Conservation (phyloP, 2,797 vertebrate species). For the Hoplostethus mediterraneus region DNA sequence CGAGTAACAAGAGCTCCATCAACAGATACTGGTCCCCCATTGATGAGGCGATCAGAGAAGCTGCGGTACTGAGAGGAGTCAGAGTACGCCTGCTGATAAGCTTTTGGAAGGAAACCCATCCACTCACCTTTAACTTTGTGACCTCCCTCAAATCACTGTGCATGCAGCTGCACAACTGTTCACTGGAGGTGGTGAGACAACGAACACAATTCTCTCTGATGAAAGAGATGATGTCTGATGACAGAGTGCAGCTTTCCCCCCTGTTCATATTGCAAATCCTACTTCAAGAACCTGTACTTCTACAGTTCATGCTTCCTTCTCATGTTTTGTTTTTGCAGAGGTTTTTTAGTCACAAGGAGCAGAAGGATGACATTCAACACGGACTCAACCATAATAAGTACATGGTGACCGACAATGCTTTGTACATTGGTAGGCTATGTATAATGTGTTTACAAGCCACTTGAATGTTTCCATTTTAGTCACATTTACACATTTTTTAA, state of each 20-base stretch:
- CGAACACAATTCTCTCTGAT: background rate
- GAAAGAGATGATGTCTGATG: too few relatives aligned
- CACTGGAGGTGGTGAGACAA: slow-evolving; percentile 91
- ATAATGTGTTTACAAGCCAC: background rate
- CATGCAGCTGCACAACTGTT: slow-evolving; percentile 89
- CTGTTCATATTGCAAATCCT: background rate
- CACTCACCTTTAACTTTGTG: slow-evolving; percentile 94
- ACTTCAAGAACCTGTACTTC: background rate
- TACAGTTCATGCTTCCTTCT: background rate
- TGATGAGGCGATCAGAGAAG: slow-evolving; percentile 92
- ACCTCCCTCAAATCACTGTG: slow-evolving; percentile 93
- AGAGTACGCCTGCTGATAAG: slow-evolving; percentile 92
- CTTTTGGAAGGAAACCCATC: slow-evolving; percentile 92
- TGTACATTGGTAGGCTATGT: slow-evolving; percentile 89
- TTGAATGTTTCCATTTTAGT: background rate
- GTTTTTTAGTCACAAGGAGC: slow-evolving; percentile 90
- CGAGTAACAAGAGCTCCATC: background rate
- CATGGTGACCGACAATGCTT: slow-evolving; percentile 92
- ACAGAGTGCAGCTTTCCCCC: too few relatives aligned
- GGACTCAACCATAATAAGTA: slow-evolving; percentile 95
- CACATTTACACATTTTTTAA: background rate
- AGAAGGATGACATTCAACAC: slow-evolving; percentile 82
- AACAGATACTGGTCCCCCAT: slow-evolving; percentile 92
- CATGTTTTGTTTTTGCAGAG: slow-evolving; percentile 73
- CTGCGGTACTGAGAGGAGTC: slow-evolving; percentile 89